These are phyloP conservation scores for Synanthedon andrenaeformis DNA, from an alignment of 2,888 invertebrate genomes.

Conservation along the genomic window DNA sequence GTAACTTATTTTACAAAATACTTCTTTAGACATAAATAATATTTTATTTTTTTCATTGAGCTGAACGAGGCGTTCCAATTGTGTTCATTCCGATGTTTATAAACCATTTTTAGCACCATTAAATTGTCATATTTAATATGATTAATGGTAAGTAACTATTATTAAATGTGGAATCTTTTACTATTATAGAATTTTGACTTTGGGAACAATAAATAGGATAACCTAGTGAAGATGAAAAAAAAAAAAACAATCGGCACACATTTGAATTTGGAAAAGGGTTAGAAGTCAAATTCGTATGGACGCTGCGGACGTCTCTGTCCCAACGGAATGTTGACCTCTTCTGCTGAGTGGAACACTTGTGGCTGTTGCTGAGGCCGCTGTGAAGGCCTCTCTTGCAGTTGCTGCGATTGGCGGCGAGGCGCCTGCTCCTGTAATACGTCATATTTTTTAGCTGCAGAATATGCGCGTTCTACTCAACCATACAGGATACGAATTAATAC, in stretches of 20 bases:
- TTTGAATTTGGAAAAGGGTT: constrained; percentile 13
- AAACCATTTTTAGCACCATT: too few species aligned
- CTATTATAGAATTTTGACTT: too few species aligned
- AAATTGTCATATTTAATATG: too few species aligned
- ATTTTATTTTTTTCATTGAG: constrained; percentile 14
- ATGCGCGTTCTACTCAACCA: background rate
- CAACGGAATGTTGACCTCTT: constrained; percentile 88
- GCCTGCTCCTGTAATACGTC: constrained; percentile 29
- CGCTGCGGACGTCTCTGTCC: constrained; percentile 80
- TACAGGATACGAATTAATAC: background rate
- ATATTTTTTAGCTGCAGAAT: background rate
- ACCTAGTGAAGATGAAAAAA: background rate
- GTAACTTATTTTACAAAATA: constrained; percentile 45
- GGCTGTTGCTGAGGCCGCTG: constrained; percentile 43
- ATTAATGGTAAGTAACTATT: too few species aligned
- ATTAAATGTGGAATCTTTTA: too few species aligned
- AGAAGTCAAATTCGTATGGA: constrained; percentile 59
- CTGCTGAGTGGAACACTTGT: constrained; percentile 86
- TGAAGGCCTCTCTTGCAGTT: constrained; percentile 32
- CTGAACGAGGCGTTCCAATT: too few species aligned
- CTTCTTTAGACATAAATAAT: constrained; percentile 50
- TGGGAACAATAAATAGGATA: too few species aligned
- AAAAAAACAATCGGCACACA: background rate
- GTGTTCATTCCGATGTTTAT: too few species aligned
- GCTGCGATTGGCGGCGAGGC: constrained; percentile 33